Evolutionary conservation across 2,113 vertebrate species (phyloP).

Genomic region (Archilochus colubris): DNA sequence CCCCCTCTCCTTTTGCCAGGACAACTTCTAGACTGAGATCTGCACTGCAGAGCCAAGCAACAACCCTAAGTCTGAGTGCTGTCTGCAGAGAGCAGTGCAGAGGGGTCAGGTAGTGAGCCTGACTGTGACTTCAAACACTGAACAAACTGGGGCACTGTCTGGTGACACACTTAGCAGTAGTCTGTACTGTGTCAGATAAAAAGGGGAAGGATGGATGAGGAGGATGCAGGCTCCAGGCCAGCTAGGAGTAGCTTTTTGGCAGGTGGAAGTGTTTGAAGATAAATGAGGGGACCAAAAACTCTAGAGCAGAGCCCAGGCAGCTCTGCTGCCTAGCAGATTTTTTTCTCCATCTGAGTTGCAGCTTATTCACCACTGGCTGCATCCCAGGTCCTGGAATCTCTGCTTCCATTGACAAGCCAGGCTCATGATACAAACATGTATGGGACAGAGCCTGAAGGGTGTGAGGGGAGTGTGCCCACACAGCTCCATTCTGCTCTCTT

Average conservation of each 20-base stretch:
- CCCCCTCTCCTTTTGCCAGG: background rate
- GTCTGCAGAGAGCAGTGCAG: background rate
- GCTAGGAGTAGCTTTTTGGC: conserved; percentile 30
- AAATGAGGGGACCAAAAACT: background rate
- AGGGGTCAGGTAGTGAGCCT: background rate
- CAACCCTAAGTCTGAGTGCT: background rate
- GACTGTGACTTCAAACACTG: background rate
- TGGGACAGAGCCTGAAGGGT: background rate
- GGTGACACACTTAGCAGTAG: background rate
- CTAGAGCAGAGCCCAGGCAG: background rate
- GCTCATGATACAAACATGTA: background rate
- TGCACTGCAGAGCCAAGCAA: background rate
- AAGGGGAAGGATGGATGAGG: background rate
- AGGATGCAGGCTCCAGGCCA: conserved; percentile 16
- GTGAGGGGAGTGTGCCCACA: background rate
- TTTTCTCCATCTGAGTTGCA: background rate
- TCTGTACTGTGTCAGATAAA: conserved; percentile 15
- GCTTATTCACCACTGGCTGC: background rate
- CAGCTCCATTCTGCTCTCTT: background rate
- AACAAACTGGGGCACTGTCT: background rate
- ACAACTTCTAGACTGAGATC: background rate
- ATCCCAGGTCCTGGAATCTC: background rate
- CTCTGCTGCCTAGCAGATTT: background rate
- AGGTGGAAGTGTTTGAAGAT: conserved; percentile 18
- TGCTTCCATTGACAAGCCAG: background rate